Conservation (phyloP, 1,140 invertebrate genomes). For the Orius laevigatus region DNA sequence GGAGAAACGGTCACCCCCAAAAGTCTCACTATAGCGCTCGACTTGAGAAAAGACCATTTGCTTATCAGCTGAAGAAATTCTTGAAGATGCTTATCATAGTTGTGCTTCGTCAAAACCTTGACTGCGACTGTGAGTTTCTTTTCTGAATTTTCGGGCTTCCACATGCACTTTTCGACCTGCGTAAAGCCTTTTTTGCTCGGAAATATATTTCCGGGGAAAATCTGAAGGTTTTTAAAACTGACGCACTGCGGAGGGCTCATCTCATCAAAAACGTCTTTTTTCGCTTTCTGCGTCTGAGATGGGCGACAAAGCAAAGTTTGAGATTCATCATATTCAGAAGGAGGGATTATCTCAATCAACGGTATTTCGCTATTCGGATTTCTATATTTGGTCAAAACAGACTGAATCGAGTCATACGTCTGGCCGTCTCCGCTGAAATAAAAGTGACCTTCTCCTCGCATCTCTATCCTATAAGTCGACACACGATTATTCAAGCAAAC, state of each 20-base stretch:
- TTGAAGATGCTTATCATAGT: constrained; percentile 36
- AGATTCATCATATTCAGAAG: constrained; percentile 53
- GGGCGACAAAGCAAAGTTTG: too few species aligned
- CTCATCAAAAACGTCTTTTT: constrained; percentile 1
- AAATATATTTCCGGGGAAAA: constrained; percentile 43
- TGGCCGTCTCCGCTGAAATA: constrained; percentile 31
- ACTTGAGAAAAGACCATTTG: constrained; percentile 57
- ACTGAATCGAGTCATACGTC: constrained; percentile 40
- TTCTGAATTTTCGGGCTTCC: constrained; percentile 37
- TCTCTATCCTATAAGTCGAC: constrained; percentile 47
- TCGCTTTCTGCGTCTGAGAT: too few species aligned
- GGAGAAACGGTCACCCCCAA: constrained; percentile 58
- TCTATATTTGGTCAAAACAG: constrained; percentile 42
- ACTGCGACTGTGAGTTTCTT: constrained; percentile 44
- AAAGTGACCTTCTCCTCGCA: constrained; percentile 30
- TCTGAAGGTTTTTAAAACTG: constrained; percentile 41
- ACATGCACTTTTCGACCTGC: constrained; percentile 43
- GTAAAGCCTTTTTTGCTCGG: constrained; percentile 41
- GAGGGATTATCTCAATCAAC: constrained; percentile 57
- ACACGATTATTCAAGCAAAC: constrained; percentile 48
- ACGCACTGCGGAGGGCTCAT: constrained; percentile 33
- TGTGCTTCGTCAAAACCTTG: constrained; percentile 53
- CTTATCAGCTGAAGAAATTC: constrained; percentile 59
- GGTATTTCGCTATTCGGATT: constrained; percentile 37
- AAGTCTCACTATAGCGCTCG: constrained; percentile 48